A percentile compares a stretch with the other conserved stretches of the same genome.
Evolutionary conservation across 64 coral and sea anemone genomes (phyloP).

Genomic region (Trachythela sp.): DNA sequence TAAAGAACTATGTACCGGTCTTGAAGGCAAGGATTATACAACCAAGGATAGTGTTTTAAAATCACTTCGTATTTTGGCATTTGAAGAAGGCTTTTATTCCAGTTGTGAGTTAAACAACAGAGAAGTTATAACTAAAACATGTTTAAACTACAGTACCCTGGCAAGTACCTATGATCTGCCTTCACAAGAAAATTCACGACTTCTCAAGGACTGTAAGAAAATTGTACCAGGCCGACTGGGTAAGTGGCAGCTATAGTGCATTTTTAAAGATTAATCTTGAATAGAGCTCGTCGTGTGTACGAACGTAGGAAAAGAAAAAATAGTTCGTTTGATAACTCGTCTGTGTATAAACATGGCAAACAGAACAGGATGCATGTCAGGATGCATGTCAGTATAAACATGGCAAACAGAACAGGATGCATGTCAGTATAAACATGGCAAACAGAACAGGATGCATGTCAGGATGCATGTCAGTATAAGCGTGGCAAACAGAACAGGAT

Average conservation of each 20-base stretch:
- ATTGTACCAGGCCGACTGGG: background rate
- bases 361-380: no score
- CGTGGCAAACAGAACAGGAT: no score
- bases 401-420: no score
- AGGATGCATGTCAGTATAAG: no score
- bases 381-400: no score
- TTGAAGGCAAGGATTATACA: slow-evolving; percentile 1
- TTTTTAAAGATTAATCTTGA: no score
- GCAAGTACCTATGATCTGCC: background rate
- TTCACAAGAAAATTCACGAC: background rate
- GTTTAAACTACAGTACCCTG: background rate
- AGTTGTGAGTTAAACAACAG: slow-evolving; percentile 7
- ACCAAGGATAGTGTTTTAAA: background rate
- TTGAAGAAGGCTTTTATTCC: slow-evolving; percentile 11
- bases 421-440: no score
- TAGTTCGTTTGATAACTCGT: no score
- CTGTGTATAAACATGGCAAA: no score
- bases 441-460: no score
- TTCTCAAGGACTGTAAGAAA: background rate
- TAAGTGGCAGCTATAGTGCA: background rate
- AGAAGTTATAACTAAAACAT: background rate
- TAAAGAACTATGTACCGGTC: background rate
- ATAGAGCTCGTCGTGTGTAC: no score
- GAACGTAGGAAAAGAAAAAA: no score
- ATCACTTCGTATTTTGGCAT: background rate